Evolutionary conservation across 64 coral and sea anemone genomes (phyloP).

Genomic region (Astreopora myriophthalma): DNA sequence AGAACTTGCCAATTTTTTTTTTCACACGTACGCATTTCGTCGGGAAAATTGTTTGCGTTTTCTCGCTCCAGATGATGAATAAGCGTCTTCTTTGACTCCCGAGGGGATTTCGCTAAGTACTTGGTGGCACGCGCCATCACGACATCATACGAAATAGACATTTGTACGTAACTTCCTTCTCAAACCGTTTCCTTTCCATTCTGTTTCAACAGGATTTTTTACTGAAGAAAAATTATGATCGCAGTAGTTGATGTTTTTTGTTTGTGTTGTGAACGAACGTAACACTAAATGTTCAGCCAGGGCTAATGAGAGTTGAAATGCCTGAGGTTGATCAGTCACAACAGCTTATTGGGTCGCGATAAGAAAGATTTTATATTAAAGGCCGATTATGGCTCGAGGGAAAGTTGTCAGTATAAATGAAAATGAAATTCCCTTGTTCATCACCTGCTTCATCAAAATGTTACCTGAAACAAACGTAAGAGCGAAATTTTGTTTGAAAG

Average conservation of each 20-base stretch:
- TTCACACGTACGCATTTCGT: not conserved
- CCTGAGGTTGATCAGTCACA: not conserved
- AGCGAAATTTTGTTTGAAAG: not conserved
- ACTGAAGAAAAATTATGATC: not conserved
- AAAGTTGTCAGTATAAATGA: not conserved
- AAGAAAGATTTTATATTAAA: too few species aligned
- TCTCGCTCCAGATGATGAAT: not conserved
- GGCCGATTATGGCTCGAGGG: not conserved
- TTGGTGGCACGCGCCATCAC: conserved; percentile 4
- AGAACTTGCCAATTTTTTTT: not conserved
- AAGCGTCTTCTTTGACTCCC: not conserved
- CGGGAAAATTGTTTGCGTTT: not conserved
- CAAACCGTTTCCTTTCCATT: not conserved
- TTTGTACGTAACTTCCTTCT: too few species aligned
- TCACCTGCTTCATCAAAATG: not conserved
- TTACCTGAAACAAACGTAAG: not conserved
- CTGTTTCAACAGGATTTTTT: not conserved
- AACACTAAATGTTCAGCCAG: not conserved
- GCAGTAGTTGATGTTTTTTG: too few species aligned
- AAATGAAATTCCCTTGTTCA: not conserved
- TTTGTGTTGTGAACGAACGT: not conserved
- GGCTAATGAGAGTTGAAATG: not conserved
- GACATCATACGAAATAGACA: not conserved
- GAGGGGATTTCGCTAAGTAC: conserved; percentile 21
- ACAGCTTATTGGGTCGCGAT: too few species aligned